Percentiles rank a stretch among this genome's conserved stretches.
These are phyloP conservation scores for Neoitamus cyanurus DNA, from an alignment of 2,888 invertebrate species.

Conservation along the genomic window DNA sequence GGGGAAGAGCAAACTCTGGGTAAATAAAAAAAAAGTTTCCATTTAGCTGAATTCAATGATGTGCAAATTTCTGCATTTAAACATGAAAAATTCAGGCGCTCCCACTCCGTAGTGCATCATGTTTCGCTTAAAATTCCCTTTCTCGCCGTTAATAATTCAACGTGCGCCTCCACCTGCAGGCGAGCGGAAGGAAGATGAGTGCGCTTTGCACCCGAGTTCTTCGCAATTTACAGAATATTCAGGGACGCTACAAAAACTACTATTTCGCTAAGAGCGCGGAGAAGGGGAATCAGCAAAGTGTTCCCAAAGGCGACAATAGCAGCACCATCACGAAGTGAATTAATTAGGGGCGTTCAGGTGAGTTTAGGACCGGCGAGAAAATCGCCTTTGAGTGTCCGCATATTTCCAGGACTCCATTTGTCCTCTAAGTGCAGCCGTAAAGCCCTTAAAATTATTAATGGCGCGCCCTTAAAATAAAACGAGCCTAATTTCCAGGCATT, in stretches of 20 bases:
- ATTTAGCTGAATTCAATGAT: constrained; percentile 7
- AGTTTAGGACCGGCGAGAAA: background rate
- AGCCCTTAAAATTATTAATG: background rate
- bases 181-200: background rate
- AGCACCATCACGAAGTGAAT: background rate
- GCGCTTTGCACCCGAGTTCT: constrained; percentile 10
- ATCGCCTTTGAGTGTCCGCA: background rate
- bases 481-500: constrained; percentile 10
- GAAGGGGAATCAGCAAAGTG: background rate
- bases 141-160: constrained; percentile 15
- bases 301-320: background rate
- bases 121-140: constrained; percentile 40
- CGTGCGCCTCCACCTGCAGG: background rate
- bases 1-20: background rate
- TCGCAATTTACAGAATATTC: background rate
- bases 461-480: constrained; percentile 2
- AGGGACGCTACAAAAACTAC: background rate
- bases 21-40: background rate
- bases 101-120: constrained; percentile 31
- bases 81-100: constrained; percentile 19
- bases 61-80: constrained; percentile 40
- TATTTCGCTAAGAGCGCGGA: background rate
- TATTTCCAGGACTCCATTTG: background rate
- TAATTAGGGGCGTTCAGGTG: background rate
- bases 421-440: background rate